Percentiles rank a stretch among this genome's conserved stretches.
These are phyloP conservation scores for Cheiracanthium punctorium DNA, from an alignment of 2,888 invertebrate genomes.

Conservation along the genomic window DNA sequence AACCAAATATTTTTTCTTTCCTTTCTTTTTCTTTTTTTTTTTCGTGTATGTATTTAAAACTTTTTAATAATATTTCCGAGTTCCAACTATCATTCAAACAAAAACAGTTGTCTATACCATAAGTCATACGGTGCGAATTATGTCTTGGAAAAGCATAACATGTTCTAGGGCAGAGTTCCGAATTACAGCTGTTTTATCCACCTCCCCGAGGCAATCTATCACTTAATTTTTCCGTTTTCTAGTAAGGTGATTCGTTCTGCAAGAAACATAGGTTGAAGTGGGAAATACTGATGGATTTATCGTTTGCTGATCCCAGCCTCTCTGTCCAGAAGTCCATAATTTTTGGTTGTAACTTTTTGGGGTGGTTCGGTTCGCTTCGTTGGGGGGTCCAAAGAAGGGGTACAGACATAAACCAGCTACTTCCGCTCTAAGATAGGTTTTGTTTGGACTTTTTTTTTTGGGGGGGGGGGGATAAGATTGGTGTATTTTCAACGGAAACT, in stretches of 20 bases:
- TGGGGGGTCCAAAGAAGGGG: not conserved
- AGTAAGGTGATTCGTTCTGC: not conserved
- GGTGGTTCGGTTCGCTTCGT: conserved; percentile 19
- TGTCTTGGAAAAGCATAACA: too few relatives aligned
- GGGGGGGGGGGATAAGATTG: not conserved
- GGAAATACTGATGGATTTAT: not conserved
- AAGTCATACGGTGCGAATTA: too few relatives aligned
- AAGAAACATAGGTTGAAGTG: not conserved
- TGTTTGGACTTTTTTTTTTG: not conserved
- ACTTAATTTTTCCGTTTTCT: not conserved
- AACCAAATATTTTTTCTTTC: too few relatives aligned
- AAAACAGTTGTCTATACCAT: too few relatives aligned
- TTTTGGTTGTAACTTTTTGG: not conserved
- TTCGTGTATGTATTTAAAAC: too few relatives aligned
- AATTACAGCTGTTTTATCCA: not conserved
- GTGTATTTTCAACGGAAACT: not conserved
- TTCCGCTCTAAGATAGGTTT: conserved; percentile 48
- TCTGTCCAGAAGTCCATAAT: conserved; percentile 6
- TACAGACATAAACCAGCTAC: conserved; percentile 46
- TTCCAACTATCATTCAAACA: too few relatives aligned
- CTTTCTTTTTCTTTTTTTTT: too few relatives aligned
- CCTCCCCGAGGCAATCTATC: not conserved
- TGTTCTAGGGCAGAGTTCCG: too few relatives aligned
- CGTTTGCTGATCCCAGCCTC: not conserved
- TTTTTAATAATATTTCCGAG: too few relatives aligned